Evolutionary conservation across 2,113 vertebrate species (phyloP).

Genomic region (Pleuronectes platessa): DNA sequence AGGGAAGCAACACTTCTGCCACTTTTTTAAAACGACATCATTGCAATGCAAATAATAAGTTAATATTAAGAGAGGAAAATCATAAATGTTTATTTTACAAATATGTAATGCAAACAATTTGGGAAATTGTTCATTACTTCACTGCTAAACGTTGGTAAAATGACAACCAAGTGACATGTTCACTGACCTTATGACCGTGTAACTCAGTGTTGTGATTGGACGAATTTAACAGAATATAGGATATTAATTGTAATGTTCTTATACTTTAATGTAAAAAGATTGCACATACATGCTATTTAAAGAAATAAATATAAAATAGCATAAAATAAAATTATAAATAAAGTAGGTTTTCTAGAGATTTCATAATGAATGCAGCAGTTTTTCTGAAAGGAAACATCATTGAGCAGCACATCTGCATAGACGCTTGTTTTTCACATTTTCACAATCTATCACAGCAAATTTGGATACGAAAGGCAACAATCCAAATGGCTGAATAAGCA

Average conservation of each 20-base stretch:
- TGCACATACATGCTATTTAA: not conserved
- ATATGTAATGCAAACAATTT: not conserved
- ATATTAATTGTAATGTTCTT: not conserved
- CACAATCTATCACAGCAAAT: conserved; percentile 89
- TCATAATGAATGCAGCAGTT: not conserved
- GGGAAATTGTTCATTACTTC: no score
- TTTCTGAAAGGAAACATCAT: conserved; percentile 13
- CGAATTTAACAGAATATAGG: not conserved
- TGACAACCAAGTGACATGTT: not conserved
- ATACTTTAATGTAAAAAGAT: no score
- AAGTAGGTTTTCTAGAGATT: no score
- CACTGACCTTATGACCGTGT: not conserved
- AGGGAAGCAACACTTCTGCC: no score
- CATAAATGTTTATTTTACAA: not conserved
- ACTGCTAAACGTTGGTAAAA: no score
- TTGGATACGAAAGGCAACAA: conserved; percentile 91
- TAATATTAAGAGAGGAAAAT: no score
- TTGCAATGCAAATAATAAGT: not conserved
- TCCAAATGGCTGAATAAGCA: conserved; percentile 97
- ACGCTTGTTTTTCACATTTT: conserved; percentile 84
- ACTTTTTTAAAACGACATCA: not conserved
- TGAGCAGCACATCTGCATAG: conserved; percentile 72
- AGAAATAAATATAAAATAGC: no score
- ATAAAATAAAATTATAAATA: no score
- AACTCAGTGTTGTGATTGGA: not conserved